Evolutionary conservation across 2,113 vertebrate genomes (phyloP).

Genomic region (Telmatochromis bifrenatus): DNA sequence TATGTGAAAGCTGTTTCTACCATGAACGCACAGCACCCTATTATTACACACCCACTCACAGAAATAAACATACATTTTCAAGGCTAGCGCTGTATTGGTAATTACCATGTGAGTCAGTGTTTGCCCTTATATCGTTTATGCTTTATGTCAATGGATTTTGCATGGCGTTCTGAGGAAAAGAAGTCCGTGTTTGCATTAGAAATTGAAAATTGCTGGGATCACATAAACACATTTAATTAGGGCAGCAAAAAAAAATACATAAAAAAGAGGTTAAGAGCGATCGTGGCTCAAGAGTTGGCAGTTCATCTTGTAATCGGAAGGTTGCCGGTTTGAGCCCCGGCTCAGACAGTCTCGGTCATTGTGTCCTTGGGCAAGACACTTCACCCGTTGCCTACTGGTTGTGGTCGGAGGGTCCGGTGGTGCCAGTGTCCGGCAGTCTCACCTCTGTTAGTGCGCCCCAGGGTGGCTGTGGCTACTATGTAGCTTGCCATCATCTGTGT

Average conservation of each 20-base stretch:
- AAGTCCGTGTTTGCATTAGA: neutral
- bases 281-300: neutral
- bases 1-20: neutral
- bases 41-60: neutral
- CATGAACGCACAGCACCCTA: neutral
- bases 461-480: fast-evolving
- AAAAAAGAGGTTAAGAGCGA: neutral
- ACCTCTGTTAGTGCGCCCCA: neutral
- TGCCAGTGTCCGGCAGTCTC: fast-evolving
- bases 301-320: neutral
- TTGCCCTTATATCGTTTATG: neutral
- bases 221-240: neutral
- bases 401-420: neutral
- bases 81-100: neutral
- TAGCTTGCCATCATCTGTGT: neutral
- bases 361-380: neutral
- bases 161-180: neutral
- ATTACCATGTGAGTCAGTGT: neutral
- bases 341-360: fast-evolving
- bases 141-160: neutral
- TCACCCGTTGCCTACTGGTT: neutral
- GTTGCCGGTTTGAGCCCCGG: fast-evolving
- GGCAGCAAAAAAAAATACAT: neutral
- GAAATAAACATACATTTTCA: neutral
- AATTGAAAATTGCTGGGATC: neutral